A percentile compares a stretch with the other conserved stretches of the same genome.
Conservation (phyloP, 2,888 invertebrate genomes). For the Myopa testacea region DNA sequence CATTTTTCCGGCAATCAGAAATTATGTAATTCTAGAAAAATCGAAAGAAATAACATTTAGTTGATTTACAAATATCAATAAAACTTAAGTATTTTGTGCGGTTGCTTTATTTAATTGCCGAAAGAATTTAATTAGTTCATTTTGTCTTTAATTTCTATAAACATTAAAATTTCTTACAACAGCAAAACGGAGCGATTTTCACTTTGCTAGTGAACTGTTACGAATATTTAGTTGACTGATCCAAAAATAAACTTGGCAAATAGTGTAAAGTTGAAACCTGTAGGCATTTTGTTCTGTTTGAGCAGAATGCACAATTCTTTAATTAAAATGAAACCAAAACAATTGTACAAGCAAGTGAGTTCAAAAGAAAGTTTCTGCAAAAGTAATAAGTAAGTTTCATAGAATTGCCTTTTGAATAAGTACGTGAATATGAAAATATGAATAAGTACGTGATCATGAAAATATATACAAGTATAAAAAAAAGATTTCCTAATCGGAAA, state of each 20-base stretch:
- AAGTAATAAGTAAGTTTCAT: too few species aligned
- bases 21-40: conserved; percentile 56
- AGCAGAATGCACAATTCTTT: too few species aligned
- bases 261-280: neutral
- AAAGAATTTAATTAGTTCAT: neutral
- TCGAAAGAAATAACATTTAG: conserved; percentile 7
- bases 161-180: conserved; percentile 9
- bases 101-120: neutral
- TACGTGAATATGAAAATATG: too few species aligned
- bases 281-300: too few species aligned
- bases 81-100: neutral
- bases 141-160: neutral
- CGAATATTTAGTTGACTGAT: conserved; percentile 34
- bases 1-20: conserved; percentile 54
- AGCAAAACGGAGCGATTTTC: neutral
- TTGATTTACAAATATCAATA: neutral
- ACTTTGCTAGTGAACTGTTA: neutral
- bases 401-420: too few species aligned
- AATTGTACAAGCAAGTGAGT: too few species aligned
- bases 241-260: conserved; percentile 52
- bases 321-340: too few species aligned
- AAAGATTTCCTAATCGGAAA: too few species aligned
- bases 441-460: too few species aligned
- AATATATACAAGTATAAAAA: too few species aligned
- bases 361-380: too few species aligned